Evolutionary conservation across 2,797 vertebrate species (phyloP), one percentile per base, ranked within the genome.

Genomic region (Gobionotothen gibberifrons): DNA sequence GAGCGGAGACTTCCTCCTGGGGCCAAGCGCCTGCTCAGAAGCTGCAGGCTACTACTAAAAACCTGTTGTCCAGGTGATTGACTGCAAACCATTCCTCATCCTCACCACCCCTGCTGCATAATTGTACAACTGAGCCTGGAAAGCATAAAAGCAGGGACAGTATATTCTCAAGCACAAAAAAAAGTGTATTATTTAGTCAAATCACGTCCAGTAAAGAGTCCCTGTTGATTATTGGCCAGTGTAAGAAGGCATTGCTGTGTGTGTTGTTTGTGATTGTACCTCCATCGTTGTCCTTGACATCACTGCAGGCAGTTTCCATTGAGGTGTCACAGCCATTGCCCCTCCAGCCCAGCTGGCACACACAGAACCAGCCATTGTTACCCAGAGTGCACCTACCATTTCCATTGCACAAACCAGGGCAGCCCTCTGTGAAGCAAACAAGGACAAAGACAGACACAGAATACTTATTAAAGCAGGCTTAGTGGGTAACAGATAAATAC

Each of bases 341-440:
- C 92, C 98, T 96, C 98, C 98, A 99, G 91, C 98, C 98, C 93
- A 98, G 95, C 94, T 99, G 97, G 93, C 98, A 99, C 90, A 99
- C 95, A 6, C 98, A 99, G 93, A 97, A 97, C 98, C 98, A 99
- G 87, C 97, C 98, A 11, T 95, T 96, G 94, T 97, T 93, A 93
- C 97, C 98, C 95, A 99, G 94, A 59, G 97, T 99, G 91, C 98
- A 99, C 91, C 97, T 96, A 92, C 98, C 98, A 2, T 99, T 99
- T 77, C 97, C 98, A 15, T 98, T 98, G 85, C 98, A 99, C 93
- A 99, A 91, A 75, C 97, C 97, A 17, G 98, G 98, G 74, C 98
- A 99, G 83, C 98, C 98, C 94, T 99, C 98, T 99, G 96, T 85
- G 94, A 92, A 87, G 90, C 82, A 86, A 78, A 89, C 78, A 70